A percentile compares a stretch with the other conserved stretches of the same genome.
phyloP scores from a whole-genome alignment of 2,888 invertebrate genomes.

The Metellina segmentata region DNA sequence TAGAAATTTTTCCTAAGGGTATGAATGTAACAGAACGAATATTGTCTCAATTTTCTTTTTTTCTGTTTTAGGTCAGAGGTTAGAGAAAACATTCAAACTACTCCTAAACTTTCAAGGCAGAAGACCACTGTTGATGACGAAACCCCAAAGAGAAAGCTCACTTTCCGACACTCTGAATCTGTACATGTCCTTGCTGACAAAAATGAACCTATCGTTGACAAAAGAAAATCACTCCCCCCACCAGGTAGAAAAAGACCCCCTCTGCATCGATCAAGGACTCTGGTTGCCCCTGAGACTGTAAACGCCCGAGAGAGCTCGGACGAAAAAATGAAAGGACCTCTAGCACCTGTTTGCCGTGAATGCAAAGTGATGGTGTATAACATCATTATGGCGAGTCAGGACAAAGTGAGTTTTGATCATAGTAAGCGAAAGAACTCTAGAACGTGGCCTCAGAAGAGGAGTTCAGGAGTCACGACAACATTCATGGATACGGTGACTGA shows the following conservation, averaged over 20 bases:
- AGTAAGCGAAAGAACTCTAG: conserved; percentile 67
- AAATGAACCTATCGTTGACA: neutral
- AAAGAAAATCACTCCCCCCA: conserved; percentile 19
- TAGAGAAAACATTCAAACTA: conserved; percentile 50
- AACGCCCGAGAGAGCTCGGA: conserved; percentile 79
- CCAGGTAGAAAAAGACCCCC: conserved; percentile 48
- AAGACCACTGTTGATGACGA: conserved; percentile 53
- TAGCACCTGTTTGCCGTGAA: conserved; percentile 95
- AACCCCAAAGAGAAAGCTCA: conserved; percentile 23
- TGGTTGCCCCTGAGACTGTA: conserved; percentile 48
- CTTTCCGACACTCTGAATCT: conserved; percentile 72
- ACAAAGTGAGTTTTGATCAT: conserved; percentile 78
- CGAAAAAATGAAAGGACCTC: conserved; percentile 83
- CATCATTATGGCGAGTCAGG: conserved; percentile 93
- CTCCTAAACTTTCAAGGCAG: conserved; percentile 68
- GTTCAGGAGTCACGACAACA: conserved; percentile 15
- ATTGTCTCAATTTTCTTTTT: neutral
- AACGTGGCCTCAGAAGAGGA: conserved; percentile 69
- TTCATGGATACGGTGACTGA: conserved; percentile 64
- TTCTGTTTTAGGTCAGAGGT: conserved; percentile 35
- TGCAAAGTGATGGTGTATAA: conserved; percentile 96
- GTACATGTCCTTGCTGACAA: conserved; percentile 50
- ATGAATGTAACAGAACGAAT: neutral
- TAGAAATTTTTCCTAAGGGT: no score
- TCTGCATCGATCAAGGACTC: conserved; percentile 66